Evolutionary conservation across 2,888 invertebrate species (phyloP), one percentile per base, ranked within the genome.

Genomic region (Junonia oenone): DNA sequence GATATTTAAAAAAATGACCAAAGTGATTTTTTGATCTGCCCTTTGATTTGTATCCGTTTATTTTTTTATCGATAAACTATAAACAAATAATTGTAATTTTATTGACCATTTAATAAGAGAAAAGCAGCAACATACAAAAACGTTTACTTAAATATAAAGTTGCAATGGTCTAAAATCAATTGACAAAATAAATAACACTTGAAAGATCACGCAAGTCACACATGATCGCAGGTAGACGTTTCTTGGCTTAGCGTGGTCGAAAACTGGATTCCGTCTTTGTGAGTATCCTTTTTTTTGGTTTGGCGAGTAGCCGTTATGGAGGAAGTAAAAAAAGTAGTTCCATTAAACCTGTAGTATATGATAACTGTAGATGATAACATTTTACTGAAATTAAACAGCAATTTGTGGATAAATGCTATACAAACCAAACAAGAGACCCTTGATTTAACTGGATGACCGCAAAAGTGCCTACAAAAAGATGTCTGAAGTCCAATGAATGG

Each of bases 181-280:
- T 45, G 59, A 55, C 51, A 58, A 46, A 31, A 55, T 43, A 62
- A 68, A 62, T 57, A 53, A 63, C 58, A 63, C 45, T 58, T 48
- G 38, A 63, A 66, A 72, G 73, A 81, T 76, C 78, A 77, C 72
- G 75, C 73, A 73, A 79, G 74, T 75, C 72, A 76, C 78, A 79
- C 76, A 80, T 81, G 77, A 73, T 75, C 78, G 73, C 86, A 88
- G 88, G 87, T 87, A 86, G 81, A 76, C 69, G 69, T 72, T 76
- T 70, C 69, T 74, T 73, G 66, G 72, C 70, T 67, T 65, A 71
- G 75, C 72, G 71, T 68, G 73, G 73, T 72, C 76, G 72, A 82
- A 78, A 85, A 86, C 85, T 78, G 81, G 86, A 85, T 83, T 83
- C 73, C 78, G 77, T 76, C 73, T 78, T 78, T 74, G 76, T 71